Percentiles rank a stretch among this genome's conserved stretches.
Evolutionary conservation across 2,113 vertebrate species (phyloP).

Genomic region (Notarius quadriscutis): DNA sequence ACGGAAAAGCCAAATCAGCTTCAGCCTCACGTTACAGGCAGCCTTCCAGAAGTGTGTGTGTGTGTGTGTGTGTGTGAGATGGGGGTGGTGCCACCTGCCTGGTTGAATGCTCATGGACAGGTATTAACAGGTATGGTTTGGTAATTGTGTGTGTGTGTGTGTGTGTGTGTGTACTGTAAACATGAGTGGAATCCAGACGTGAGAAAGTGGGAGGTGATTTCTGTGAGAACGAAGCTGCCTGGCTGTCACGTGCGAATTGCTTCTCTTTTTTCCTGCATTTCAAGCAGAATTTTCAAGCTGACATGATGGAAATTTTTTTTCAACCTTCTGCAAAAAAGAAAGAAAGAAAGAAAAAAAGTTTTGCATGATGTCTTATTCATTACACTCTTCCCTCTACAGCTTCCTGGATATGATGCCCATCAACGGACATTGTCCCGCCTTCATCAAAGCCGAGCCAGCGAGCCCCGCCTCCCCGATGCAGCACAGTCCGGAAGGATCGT

Average conservation of each 20-base stretch:
- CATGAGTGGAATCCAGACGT: constrained; percentile 24
- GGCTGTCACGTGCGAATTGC: neutral
- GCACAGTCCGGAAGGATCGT: constrained; percentile 91
- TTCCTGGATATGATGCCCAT: constrained; percentile 92
- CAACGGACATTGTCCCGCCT: constrained; percentile 83
- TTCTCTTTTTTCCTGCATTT: constrained; percentile 7
- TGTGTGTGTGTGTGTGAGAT: constrained; percentile 27
- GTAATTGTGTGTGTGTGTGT: constrained; percentile 28
- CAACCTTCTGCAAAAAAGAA: neutral
- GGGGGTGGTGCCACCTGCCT: constrained; percentile 46
- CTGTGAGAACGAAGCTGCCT: constrained; percentile 33
- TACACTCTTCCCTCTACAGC: constrained; percentile 64
- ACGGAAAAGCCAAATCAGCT: constrained; percentile 48
- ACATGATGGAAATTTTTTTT: constrained; percentile 20
- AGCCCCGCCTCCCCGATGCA: constrained; percentile 93
- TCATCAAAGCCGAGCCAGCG: constrained; percentile 95
- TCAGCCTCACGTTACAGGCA: constrained; percentile 46
- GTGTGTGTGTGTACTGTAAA: constrained; percentile 51
- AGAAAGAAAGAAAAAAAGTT: neutral
- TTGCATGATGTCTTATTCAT: neutral
- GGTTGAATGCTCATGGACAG: constrained; percentile 26
- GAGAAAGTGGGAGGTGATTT: constrained; percentile 31
- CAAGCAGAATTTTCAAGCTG: constrained; percentile 34
- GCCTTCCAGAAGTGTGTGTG: constrained; percentile 7
- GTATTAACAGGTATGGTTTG: constrained; percentile 42